Evolutionary conservation across 2,888 invertebrate species (phyloP).

Genomic region (Sepioteuthis lessoniana): DNA sequence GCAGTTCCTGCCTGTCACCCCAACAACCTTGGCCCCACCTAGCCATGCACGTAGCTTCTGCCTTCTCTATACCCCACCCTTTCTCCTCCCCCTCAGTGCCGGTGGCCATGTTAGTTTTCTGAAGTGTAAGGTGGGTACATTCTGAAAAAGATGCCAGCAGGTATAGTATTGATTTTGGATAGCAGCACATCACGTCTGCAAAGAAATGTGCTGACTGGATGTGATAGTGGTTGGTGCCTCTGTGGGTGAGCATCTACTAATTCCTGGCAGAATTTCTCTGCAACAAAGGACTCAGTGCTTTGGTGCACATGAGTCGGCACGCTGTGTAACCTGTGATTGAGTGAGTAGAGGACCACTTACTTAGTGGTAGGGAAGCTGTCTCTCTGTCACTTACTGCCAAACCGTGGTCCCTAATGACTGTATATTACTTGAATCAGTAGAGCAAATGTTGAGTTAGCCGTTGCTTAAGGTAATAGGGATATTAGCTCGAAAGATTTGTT

Average conservation of each 20-base stretch:
- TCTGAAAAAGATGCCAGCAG: not conserved
- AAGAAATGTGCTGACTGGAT: slow-evolving; percentile 13
- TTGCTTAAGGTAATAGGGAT: not conserved
- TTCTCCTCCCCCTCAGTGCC: not conserved
- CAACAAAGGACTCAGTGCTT: not conserved
- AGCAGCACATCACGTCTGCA: no score
- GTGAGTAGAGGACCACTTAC: not conserved
- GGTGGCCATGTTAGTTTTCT: no score
- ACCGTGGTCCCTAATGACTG: not conserved
- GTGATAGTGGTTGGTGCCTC: not conserved
- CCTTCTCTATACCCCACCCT: not conserved
- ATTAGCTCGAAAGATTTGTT: not conserved
- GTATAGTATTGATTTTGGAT: slow-evolving; percentile 13
- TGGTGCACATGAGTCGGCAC: not conserved
- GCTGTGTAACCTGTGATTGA: not conserved
- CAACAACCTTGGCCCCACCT: not conserved
- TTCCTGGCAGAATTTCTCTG: slow-evolving; percentile 16
- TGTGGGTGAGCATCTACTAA: not conserved
- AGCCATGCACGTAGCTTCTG: not conserved
- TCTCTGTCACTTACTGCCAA: not conserved
- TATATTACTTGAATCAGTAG: not conserved
- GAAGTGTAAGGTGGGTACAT: not conserved
- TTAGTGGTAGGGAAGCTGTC: not conserved
- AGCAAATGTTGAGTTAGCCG: not conserved
- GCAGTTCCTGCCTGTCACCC: slow-evolving; percentile 25